Evolutionary conservation across 2,888 invertebrate species (phyloP), one percentile per base, ranked within the genome.

Genomic region (Drosophila macrospina): DNA sequence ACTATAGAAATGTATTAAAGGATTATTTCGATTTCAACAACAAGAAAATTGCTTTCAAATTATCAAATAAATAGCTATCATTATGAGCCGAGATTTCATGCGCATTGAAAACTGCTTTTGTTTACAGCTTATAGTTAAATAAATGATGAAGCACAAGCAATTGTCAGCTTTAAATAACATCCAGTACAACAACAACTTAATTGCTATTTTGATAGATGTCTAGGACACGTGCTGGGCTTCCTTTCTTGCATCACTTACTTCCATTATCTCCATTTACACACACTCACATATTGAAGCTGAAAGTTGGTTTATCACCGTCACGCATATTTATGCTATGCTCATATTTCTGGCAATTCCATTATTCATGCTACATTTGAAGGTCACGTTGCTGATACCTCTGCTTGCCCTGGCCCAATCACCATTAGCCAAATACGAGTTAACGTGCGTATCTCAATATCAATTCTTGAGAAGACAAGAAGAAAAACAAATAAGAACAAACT

Each of bases 291-390:
- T 28, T 52, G 7, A 37, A 37, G 42, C 24, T 2, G 24, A 32
- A 57, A 32, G 56, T 65, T 37, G 54, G 52, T 57, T 64, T 59
- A 52, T 52, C 65, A 50, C 51, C 51, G 51, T 56, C 62, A 68
- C 45, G 56, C 56, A 63, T 56, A 60, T 70, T 59, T 64, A 69
- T 61, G 56, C 15, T 57, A 28, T 45, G 60, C 54, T 74, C 56
- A 63, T 63, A 63, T 70, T 71, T 75, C 55, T 50, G 62, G 62
- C 67, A 57, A 64, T 59, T 74, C 61, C 69, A 82, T 83, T 87
- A 76, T 82, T 73, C 63, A 66, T 65, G 79, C 59, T 57, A 34
- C 55, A 67, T 59, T 75, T 63, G 64, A 76, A 73, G 86, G 88
- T 67, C 86, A 62, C 57, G 67, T 50, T 41, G 34, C 50, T 44